Evolutionary conservation across 2,888 invertebrate genomes (phyloP).

Genomic region (Alloplasta piceator): DNA sequence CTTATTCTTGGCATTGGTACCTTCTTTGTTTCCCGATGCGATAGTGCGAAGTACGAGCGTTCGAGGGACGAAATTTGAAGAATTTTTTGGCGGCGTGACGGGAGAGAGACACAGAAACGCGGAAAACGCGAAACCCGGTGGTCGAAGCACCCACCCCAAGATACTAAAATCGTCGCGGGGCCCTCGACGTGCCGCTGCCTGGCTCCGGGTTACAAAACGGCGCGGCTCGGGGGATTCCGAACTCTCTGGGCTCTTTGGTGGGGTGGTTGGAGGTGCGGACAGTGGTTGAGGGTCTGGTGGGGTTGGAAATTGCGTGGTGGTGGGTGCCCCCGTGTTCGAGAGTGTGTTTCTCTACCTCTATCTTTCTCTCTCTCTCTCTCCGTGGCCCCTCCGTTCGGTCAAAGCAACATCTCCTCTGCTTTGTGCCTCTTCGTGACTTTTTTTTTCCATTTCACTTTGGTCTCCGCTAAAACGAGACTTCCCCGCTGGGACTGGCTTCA

Average conservation of each 20-base stretch:
- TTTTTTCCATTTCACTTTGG: constrained; percentile 41
- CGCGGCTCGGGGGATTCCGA: constrained; percentile 75
- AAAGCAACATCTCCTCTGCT: constrained; percentile 70
- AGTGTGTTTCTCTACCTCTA: constrained; percentile 58
- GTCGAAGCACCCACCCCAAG: constrained; percentile 83
- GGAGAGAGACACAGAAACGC: constrained; percentile 56
- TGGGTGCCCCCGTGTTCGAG: constrained; percentile 76
- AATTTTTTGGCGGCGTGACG: not conserved
- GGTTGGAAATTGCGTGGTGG: constrained; percentile 84
- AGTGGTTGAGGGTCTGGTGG: constrained; percentile 83
- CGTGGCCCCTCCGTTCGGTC: constrained; percentile 79
- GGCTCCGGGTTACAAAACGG: constrained; percentile 71
- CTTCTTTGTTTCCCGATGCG: not conserved
- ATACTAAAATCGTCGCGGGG: constrained; percentile 83
- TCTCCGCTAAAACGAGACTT: not conserved
- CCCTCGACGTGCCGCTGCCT: constrained; percentile 79
- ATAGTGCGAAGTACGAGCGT: not conserved
- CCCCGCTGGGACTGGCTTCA: too few species aligned
- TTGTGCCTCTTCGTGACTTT: constrained; percentile 65
- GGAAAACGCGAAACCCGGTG: constrained; percentile 79
- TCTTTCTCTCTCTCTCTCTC: constrained; percentile 68
- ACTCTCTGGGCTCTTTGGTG: constrained; percentile 78
- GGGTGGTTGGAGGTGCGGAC: constrained; percentile 83
- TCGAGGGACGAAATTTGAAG: not conserved
- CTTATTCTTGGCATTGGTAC: too few species aligned